A percentile compares a stretch with the other conserved stretches of the same genome.
Conservation (phyloP, 2,797 vertebrate species). For the Spinibarbus caldwelli region DNA sequence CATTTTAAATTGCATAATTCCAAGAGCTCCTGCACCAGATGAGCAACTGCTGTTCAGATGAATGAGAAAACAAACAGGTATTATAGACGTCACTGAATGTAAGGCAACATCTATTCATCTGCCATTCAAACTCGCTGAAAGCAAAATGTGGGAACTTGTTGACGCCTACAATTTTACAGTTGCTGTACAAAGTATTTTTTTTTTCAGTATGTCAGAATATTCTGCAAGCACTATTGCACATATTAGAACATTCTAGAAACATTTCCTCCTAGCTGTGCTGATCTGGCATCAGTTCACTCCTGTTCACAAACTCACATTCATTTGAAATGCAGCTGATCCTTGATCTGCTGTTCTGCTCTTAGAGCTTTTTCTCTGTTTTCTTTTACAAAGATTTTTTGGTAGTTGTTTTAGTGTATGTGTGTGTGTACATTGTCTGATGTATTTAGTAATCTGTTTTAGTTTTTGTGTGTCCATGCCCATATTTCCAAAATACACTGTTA, state of each 20-base stretch:
- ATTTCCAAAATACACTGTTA: slow-evolving; percentile 23
- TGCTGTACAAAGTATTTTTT: neutral
- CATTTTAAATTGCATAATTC: neutral
- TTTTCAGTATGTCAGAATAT: neutral
- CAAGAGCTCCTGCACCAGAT: neutral
- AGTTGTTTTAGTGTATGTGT: neutral
- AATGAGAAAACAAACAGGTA: slow-evolving; percentile 2
- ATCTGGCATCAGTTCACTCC: slow-evolving; percentile 29
- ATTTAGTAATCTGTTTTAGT: neutral
- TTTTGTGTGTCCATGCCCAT: neutral
- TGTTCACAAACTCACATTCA: neutral
- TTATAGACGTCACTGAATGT: slow-evolving; percentile 7
- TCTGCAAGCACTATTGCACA: neutral
- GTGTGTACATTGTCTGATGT: neutral
- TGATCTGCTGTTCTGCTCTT: neutral
- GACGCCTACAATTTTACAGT: neutral
- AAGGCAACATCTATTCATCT: neutral
- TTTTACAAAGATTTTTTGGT: neutral
- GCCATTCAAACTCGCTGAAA: neutral
- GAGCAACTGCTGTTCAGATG: neutral
- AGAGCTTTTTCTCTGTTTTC: neutral
- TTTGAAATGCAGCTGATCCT: neutral
- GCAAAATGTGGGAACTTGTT: neutral
- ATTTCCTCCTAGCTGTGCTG: neutral
- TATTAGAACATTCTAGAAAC: neutral